These are phyloP conservation scores for Pseudochromis fuscus DNA, from an alignment of 2,797 vertebrate genomes.

Conservation along the genomic window DNA sequence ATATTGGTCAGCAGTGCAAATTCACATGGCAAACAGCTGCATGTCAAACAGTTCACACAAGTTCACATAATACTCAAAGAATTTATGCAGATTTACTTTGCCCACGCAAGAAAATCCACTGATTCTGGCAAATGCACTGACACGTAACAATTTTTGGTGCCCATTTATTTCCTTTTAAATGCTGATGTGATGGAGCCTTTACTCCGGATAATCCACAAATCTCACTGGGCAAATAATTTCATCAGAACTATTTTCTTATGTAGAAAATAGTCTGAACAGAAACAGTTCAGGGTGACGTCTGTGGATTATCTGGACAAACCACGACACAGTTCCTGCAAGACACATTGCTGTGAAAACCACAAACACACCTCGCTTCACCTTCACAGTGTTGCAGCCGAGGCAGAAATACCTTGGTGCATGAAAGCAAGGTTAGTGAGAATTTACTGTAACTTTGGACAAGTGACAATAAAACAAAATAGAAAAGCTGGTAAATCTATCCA, in stretches of 20 bases:
- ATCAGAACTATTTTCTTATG: slow-evolving; percentile 5
- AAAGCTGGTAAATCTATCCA: slow-evolving; percentile 20
- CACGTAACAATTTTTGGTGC: neutral
- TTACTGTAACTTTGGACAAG: slow-evolving; percentile 4
- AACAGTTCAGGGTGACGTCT: slow-evolving; percentile 1
- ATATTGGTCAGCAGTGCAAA: neutral
- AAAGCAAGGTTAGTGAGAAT: neutral
- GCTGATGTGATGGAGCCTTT: neutral
- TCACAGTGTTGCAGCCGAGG: neutral
- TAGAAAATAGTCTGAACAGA: neutral
- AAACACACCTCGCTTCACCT: slow-evolving; percentile 7
- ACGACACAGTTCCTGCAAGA: neutral
- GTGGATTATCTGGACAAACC: slow-evolving; percentile 12
- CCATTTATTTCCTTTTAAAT: neutral
- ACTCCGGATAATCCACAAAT: slow-evolving; percentile 3
- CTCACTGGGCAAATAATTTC: neutral
- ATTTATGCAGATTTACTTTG: slow-evolving; percentile 1
- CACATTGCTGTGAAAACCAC: neutral
- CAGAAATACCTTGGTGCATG: neutral
- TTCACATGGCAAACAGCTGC: neutral
- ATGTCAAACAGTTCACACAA: neutral
- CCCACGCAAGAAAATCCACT: neutral
- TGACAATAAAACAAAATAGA: neutral
- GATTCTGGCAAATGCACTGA: neutral
- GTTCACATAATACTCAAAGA: neutral